Conservation (phyloP, 2,113 vertebrate species). For the Dendropsophus ebraccatus region DNA sequence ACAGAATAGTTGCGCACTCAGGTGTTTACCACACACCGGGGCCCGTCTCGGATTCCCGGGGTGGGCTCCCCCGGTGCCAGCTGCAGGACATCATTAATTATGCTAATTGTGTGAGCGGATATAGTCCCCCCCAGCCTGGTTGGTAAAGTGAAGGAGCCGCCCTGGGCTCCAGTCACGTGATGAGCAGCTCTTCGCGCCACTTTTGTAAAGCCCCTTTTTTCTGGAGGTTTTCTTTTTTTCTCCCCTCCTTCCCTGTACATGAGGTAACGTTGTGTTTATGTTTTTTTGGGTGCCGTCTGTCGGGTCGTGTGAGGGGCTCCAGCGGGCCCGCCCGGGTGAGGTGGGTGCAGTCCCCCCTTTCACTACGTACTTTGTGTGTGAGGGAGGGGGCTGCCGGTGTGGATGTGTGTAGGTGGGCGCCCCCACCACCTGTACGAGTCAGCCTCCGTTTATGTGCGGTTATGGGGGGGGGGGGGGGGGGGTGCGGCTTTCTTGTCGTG, state of each 20-base stretch:
- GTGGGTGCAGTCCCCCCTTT: background rate
- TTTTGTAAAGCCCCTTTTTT: constrained; percentile 73
- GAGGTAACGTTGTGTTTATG: constrained; percentile 73
- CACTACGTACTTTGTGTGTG: constrained; percentile 46
- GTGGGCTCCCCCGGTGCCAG: constrained; percentile 59
- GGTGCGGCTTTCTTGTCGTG: background rate
- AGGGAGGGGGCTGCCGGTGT: constrained; percentile 41
- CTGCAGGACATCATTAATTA: constrained; percentile 79
- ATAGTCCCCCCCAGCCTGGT: constrained; percentile 66
- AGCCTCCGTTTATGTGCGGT: background rate
- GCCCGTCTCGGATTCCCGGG: too few relatives aligned
- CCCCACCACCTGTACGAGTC: constrained; percentile 68
- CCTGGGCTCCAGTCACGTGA: constrained; percentile 80
- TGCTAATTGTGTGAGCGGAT: constrained; percentile 79
- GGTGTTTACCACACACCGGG: background rate
- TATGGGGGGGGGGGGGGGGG: background rate
- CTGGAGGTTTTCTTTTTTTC: constrained; percentile 63
- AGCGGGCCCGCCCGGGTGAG: background rate
- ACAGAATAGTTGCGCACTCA: background rate
- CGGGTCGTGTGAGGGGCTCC: background rate
- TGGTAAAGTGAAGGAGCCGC: constrained; percentile 73
- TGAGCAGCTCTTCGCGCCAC: constrained; percentile 86
- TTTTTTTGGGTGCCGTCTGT: constrained; percentile 42
- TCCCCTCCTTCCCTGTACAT: constrained; percentile 64
- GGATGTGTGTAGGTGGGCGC: background rate